Evolutionary conservation across 2,888 invertebrate genomes (phyloP).

Genomic region (Boloria selene): DNA sequence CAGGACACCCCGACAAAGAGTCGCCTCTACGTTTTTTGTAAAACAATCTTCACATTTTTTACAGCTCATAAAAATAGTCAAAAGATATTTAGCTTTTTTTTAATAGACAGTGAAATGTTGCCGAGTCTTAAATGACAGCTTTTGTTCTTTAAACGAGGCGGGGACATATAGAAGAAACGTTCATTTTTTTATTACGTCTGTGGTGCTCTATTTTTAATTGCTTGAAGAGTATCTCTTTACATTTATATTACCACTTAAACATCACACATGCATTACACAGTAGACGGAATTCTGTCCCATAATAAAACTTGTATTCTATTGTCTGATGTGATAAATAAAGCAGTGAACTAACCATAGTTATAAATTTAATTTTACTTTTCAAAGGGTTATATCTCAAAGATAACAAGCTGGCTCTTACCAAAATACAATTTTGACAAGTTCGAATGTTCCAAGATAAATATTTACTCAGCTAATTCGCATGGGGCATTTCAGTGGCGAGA

Average conservation of each 20-base stretch:
- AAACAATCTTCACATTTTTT: slow-evolving; percentile 81
- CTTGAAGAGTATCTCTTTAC: slow-evolving; percentile 57
- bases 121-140: slow-evolving; percentile 80
- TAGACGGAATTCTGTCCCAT: slow-evolving; percentile 30
- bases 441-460: slow-evolving; percentile 72
- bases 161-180: slow-evolving; percentile 73
- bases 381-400: slow-evolving; percentile 13
- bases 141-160: slow-evolving; percentile 79
- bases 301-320: slow-evolving; percentile 24
- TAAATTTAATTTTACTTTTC: slow-evolving; percentile 9
- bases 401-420: slow-evolving; percentile 44
- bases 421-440: slow-evolving; percentile 65
- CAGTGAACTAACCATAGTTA: slow-evolving; percentile 3
- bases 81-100: slow-evolving; percentile 76
- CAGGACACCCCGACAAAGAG: slow-evolving; percentile 75
- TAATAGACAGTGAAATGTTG: slow-evolving; percentile 82
- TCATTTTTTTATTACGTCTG: slow-evolving; percentile 66
- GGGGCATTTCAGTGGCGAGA: slow-evolving; percentile 67
- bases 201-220: slow-evolving; percentile 70
- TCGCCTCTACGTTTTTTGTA: slow-evolving; percentile 77
- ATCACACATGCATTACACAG: slow-evolving; percentile 36
- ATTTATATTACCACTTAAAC: slow-evolving; percentile 42
- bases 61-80: slow-evolving; percentile 80
- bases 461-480: slow-evolving; percentile 79
- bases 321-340: slow-evolving; percentile 14